phyloP scores from a whole-genome alignment of 2,888 invertebrate genomes.

The Lepidonotus clava region DNA sequence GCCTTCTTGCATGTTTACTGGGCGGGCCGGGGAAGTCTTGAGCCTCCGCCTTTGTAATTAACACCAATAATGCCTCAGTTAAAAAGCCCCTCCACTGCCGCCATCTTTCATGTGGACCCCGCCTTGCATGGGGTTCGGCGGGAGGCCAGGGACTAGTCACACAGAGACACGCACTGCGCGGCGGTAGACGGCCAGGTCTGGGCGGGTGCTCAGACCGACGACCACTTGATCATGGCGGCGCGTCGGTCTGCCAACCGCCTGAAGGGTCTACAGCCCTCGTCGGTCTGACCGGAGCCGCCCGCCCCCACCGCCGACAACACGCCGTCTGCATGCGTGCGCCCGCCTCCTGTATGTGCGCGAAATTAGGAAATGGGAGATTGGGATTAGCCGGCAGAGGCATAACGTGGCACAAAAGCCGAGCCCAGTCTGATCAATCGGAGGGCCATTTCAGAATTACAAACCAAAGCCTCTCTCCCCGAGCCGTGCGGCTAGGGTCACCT shows the following conservation, averaged over 20 bases:
- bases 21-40: not conserved
- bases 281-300: not conserved
- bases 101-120: slow-evolving; percentile 6
- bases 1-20: not conserved
- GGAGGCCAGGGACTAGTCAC: not conserved
- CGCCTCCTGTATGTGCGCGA: not conserved
- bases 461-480: not conserved
- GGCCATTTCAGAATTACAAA: slow-evolving; percentile 28
- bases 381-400: not conserved
- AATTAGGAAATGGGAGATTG: not conserved
- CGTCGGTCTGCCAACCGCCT: too few relatives aligned
- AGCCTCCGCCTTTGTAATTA: slow-evolving; percentile 2
- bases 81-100: not conserved
- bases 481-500: not conserved
- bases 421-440: slow-evolving; percentile 5
- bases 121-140: not conserved
- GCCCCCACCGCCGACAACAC: not conserved
- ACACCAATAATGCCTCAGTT: slow-evolving; percentile 1
- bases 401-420: not conserved
- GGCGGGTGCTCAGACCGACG: too few relatives aligned
- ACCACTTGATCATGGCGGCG: too few relatives aligned
- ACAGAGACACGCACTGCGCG: not conserved
- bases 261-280: too few relatives aligned
- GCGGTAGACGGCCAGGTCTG: too few relatives aligned
- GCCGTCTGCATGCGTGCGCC: not conserved